phyloP scores from a whole-genome alignment of 2,113 vertebrate species.

The Carassius auratus region DNA sequence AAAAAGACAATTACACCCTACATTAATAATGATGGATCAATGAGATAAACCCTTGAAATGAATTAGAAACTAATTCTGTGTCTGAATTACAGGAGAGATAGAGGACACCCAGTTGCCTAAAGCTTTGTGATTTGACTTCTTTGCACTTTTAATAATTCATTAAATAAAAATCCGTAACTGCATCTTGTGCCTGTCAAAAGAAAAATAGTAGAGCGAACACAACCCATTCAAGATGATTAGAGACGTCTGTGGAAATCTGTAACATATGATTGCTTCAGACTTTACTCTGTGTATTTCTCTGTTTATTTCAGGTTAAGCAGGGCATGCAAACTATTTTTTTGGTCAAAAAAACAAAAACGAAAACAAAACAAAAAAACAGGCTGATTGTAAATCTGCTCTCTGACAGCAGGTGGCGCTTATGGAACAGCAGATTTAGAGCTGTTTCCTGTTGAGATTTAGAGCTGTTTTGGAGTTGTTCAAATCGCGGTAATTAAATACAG shows the following conservation, averaged over 20 bases:
- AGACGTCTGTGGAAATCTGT: background rate
- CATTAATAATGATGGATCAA: constrained; percentile 16
- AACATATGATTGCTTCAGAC: background rate
- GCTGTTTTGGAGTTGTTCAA: too few relatives aligned
- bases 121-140: too few relatives aligned
- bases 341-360: too few relatives aligned
- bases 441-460: too few relatives aligned
- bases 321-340: too few relatives aligned
- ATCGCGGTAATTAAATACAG: too few relatives aligned
- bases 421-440: too few relatives aligned
- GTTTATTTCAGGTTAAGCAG: too few relatives aligned
- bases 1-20: background rate
- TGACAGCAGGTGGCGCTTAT: too few relatives aligned
- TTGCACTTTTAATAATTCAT: background rate
- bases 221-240: background rate
- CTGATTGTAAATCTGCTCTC: too few relatives aligned
- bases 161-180: background rate
- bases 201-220: background rate
- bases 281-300: too few relatives aligned
- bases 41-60: background rate
- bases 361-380: too few relatives aligned
- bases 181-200: background rate
- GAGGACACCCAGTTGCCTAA: background rate
- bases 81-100: background rate
- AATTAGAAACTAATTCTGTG: background rate